Conservation (phyloP, 1,140 invertebrate species). For the Zaprionus vittiger region DNA sequence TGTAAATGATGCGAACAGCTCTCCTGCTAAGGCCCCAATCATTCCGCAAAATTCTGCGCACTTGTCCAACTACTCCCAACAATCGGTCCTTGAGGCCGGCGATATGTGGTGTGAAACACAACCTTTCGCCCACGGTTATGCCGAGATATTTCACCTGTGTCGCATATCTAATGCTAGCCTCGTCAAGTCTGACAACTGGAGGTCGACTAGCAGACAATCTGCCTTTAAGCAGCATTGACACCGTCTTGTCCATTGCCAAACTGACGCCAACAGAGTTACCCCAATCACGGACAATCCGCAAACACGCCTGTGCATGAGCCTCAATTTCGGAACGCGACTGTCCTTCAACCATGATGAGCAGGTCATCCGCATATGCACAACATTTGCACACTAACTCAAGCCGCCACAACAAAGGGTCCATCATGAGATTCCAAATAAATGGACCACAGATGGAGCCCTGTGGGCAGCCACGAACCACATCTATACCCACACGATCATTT, state of each 20-base stretch:
- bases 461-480: constrained; percentile 39
- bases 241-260: constrained; percentile 5
- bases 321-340: neutral
- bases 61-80: constrained; percentile 1
- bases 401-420: constrained; percentile 42
- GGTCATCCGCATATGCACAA: constrained; percentile 31
- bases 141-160: constrained; percentile 25
- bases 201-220: neutral
- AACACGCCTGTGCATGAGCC: neutral
- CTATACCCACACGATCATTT: neutral
- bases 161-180: constrained; percentile 5
- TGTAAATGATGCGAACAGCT: constrained; percentile 11
- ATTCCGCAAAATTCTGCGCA: constrained; percentile 14
- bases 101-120: constrained; percentile 5
- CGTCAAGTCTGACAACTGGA: neutral
- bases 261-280: neutral
- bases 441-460: constrained; percentile 47
- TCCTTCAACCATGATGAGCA: constrained; percentile 6
- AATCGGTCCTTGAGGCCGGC: neutral
- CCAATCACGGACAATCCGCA: neutral
- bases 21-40: constrained; percentile 16
- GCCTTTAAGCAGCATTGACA: constrained; percentile 5
- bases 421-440: constrained; percentile 59
- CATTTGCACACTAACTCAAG: constrained; percentile 14
- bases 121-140: constrained; percentile 17